Conservation (phyloP, 2,113 vertebrate genomes). For the Dolichotis patagonum region DNA sequence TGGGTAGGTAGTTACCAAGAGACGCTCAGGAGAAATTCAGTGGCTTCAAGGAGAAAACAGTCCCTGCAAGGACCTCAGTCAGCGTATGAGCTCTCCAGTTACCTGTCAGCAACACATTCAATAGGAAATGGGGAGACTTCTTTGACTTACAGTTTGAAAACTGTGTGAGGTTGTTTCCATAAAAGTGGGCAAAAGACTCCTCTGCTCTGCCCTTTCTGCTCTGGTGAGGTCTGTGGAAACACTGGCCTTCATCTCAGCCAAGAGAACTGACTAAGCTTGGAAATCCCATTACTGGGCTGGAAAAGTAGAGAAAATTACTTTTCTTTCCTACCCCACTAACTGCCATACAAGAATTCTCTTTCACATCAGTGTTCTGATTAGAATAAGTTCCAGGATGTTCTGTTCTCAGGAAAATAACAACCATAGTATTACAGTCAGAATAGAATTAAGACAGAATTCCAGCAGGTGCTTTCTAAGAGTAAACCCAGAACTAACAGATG, state of each 20-base stretch:
- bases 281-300: background rate
- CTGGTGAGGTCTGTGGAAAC: conserved; percentile 1
- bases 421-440: conserved; percentile 17
- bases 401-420: background rate
- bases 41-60: background rate
- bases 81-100: background rate
- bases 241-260: background rate
- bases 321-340: background rate
- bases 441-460: background rate
- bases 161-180: background rate
- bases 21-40: background rate
- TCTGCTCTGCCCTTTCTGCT: conserved; percentile 2
- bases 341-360: background rate
- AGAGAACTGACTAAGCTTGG: conserved; percentile 39
- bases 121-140: background rate
- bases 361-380: background rate
- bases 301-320: background rate
- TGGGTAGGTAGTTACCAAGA: background rate
- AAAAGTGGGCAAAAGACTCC: background rate
- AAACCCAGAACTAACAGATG: background rate
- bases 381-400: background rate
- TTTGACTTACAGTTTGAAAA: conserved; percentile 54
- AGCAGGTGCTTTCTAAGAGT: background rate
- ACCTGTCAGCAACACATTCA: background rate
- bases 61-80: background rate